These are phyloP conservation scores for Troglohyphantes excavatus DNA, from an alignment of 2,888 invertebrate genomes.

Conservation along the genomic window DNA sequence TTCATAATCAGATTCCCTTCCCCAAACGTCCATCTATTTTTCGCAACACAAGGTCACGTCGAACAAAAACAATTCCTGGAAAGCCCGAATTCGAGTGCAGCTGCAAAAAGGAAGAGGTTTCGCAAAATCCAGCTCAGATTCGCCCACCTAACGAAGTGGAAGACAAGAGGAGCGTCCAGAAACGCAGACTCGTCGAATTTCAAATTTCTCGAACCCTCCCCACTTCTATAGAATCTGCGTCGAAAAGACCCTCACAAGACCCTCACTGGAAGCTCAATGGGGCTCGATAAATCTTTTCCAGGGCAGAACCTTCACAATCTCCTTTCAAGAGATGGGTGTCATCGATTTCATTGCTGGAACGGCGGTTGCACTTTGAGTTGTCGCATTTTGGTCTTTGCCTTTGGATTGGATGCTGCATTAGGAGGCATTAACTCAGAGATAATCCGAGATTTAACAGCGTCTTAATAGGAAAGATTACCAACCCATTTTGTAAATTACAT, in stretches of 20 bases:
- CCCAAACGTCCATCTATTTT: not conserved
- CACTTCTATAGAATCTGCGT: not conserved
- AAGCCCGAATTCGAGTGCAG: too few relatives aligned
- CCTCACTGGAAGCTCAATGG: slow-evolving; percentile 51
- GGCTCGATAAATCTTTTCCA: slow-evolving; percentile 63
- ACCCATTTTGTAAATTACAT: too few relatives aligned
- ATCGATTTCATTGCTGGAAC: not conserved
- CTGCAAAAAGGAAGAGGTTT: not conserved
- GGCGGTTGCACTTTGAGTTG: not conserved
- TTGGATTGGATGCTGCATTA: too few relatives aligned
- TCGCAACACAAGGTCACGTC: not conserved
- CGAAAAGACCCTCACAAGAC: slow-evolving; percentile 11
- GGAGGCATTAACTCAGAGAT: too few relatives aligned
- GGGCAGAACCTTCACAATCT: slow-evolving; percentile 10
- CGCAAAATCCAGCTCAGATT: slow-evolving; percentile 24
- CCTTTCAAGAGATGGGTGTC: not conserved
- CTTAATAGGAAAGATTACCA: too few relatives aligned
- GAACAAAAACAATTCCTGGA: not conserved
- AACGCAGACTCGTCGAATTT: slow-evolving; percentile 60
- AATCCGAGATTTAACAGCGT: too few relatives aligned
- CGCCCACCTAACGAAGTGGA: slow-evolving; percentile 38
- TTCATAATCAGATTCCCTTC: too few relatives aligned
- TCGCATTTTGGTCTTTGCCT: too few relatives aligned
- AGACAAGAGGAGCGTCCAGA: slow-evolving; percentile 31
- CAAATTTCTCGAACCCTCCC: slow-evolving; percentile 48